A percentile compares a stretch with the other conserved stretches of the same genome.
Conservation (phyloP, 2,797 vertebrate genomes). For the Phalanger gymnotis region DNA sequence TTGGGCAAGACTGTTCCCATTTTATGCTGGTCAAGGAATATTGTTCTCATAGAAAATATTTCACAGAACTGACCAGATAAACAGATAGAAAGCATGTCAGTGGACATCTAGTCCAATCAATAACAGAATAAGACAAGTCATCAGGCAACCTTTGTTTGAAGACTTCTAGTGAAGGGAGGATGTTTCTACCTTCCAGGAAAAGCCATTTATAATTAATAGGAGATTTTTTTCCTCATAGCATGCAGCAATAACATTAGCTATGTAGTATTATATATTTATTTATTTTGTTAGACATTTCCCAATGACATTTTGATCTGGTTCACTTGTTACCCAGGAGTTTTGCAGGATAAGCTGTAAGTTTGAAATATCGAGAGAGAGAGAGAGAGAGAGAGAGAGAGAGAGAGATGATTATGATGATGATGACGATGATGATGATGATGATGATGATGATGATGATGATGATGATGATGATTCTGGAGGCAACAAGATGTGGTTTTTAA, state of each 20-base stretch:
- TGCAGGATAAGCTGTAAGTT: not conserved
- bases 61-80: not conserved
- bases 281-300: not conserved
- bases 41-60: not conserved
- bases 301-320: not conserved
- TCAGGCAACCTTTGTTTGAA: not conserved
- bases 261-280: not conserved
- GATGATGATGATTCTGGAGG: no score
- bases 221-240: not conserved
- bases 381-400: no score
- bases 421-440: no score
- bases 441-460: no score
- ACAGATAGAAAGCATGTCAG: not conserved
- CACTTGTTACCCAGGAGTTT: not conserved
- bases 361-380: not conserved
- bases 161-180: not conserved
- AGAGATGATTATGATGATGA: no score
- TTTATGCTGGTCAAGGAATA: not conserved
- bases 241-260: not conserved
- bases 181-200: not conserved
- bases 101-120: not conserved
- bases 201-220: not conserved
- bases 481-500: not conserved
- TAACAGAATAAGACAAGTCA: not conserved
- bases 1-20: not conserved